Evolutionary conservation across 2,113 vertebrate species (phyloP).

Genomic region (Tachysurus fulvidraco): DNA sequence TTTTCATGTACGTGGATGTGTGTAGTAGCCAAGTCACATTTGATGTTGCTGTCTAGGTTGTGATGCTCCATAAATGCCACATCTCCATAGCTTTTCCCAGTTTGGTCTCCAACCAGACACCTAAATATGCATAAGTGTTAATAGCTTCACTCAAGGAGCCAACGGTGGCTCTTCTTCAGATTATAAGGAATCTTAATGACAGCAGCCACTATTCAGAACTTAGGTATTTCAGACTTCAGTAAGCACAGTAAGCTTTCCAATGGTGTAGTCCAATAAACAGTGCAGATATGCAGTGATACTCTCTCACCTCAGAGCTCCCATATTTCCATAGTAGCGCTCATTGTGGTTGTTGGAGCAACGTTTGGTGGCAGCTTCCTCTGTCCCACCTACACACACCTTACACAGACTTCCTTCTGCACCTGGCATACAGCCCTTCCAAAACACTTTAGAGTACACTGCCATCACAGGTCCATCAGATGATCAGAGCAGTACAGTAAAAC

Average conservation of each 20-base stretch:
- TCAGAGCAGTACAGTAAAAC: background rate
- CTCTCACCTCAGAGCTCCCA: conserved; percentile 83
- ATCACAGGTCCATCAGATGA: conserved; percentile 44
- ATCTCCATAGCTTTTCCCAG: conserved; percentile 84
- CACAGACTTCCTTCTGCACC: conserved; percentile 80
- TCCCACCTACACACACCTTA: conserved; percentile 86
- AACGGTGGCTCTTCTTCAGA: background rate
- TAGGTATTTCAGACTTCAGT: background rate
- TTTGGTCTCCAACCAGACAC: conserved; percentile 84
- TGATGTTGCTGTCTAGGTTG: conserved; percentile 80
- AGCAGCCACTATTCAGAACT: background rate
- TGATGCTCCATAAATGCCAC: conserved; percentile 87
- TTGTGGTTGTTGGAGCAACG: conserved; percentile 84
- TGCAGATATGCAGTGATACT: background rate
- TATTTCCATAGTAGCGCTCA: conserved; percentile 87
- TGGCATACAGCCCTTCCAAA: conserved; percentile 90
- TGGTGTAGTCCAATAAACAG: background rate
- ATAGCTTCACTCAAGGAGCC: background rate
- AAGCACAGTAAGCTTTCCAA: background rate
- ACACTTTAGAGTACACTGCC: conserved; percentile 78
- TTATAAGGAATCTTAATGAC: background rate
- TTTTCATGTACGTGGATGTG: background rate
- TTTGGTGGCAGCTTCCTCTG: conserved; percentile 75
- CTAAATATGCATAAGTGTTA: conserved; percentile 57
- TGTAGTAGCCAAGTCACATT: conserved; percentile 68